phyloP scores from a whole-genome alignment of 2,888 invertebrate genomes.

The Hemicrepidius hirtus region DNA sequence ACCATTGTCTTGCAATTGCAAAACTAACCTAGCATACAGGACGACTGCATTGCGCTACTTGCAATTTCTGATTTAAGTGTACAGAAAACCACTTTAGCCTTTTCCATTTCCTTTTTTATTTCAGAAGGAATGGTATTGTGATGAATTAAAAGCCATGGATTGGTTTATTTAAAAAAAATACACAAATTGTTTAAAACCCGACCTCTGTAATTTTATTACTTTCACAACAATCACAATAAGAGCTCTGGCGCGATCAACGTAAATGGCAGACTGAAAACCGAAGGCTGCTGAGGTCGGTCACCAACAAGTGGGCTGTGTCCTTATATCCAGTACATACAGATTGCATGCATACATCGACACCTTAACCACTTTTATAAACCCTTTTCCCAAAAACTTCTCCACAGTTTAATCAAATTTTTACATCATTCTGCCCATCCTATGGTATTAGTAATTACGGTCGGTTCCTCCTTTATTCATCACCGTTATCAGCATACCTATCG shows the following conservation, averaged over 20 bases:
- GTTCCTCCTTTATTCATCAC: conserved; percentile 5
- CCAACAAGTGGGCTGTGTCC: conserved; percentile 53
- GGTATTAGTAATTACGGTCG: conserved; percentile 1
- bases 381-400: background rate
- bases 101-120: conserved; percentile 1
- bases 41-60: background rate
- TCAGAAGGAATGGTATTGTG: background rate
- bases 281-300: conserved; percentile 38
- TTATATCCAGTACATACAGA: conserved; percentile 28
- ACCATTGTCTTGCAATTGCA: conserved; percentile 1
- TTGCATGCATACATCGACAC: conserved; percentile 19
- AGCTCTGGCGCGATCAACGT: conserved; percentile 45
- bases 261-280: conserved; percentile 41
- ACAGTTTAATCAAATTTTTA: background rate
- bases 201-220: conserved; percentile 52
- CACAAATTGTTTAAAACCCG: background rate
- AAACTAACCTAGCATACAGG: conserved; percentile 10
- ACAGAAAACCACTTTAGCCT: conserved; percentile 6
- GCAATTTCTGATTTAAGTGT: conserved; percentile 11
- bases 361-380: conserved; percentile 8
- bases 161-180: background rate
- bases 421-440: conserved; percentile 13
- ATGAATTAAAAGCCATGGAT: background rate
- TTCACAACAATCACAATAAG: conserved; percentile 54
- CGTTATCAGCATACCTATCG: conserved; percentile 1